phyloP scores from a whole-genome alignment of 2,113 vertebrate species.

The Rissa tridactyla region DNA sequence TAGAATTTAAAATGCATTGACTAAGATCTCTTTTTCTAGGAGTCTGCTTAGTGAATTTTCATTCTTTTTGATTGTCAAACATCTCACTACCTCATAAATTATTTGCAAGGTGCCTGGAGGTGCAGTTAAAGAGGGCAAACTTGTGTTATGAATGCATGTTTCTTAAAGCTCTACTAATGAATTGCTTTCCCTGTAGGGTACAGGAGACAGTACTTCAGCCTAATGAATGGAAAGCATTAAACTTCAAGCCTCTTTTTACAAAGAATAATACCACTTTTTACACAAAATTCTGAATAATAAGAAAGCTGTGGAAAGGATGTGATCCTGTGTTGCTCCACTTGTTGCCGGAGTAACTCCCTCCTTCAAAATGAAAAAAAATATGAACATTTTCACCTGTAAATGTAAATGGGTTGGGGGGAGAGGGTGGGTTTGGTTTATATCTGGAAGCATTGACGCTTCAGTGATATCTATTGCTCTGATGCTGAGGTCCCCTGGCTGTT shows the following conservation, averaged over 20 bases:
- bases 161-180: conserved; percentile 64
- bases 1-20: neutral
- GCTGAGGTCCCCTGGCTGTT: neutral
- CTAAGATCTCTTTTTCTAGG: neutral
- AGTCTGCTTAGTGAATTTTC: conserved; percentile 14
- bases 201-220: neutral
- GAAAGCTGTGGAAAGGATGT: neutral
- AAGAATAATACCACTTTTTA: neutral
- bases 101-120: conserved; percentile 46
- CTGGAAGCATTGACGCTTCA: neutral
- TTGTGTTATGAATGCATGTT: conserved; percentile 37
- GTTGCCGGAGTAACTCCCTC: neutral
- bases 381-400: neutral
- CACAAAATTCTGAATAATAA: neutral
- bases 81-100: conserved; percentile 49
- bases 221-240: conserved; percentile 28
- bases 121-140: conserved; percentile 58
- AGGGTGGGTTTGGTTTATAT: neutral
- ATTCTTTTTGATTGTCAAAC: conserved; percentile 35
- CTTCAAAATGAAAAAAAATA: neutral
- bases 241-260: neutral
- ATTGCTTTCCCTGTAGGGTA: conserved; percentile 48
- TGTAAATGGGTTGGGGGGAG: neutral
- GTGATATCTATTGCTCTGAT: neutral
- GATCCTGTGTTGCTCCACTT: neutral